These are phyloP conservation scores for Diaperis boleti DNA, from an alignment of 2,888 invertebrate genomes.

Conservation along the genomic window DNA sequence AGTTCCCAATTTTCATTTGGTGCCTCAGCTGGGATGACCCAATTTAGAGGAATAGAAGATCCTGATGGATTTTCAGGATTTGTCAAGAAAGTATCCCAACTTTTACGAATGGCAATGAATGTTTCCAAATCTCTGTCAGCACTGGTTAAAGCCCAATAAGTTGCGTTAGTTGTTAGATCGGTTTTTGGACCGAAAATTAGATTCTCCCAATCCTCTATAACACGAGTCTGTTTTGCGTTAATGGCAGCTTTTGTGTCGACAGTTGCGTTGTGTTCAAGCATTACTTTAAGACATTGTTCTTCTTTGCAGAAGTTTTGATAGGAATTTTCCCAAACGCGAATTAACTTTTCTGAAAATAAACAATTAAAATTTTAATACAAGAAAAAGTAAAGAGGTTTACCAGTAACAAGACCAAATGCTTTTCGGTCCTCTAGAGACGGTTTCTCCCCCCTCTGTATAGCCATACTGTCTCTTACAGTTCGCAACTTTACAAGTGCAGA, in stretches of 20 bases:
- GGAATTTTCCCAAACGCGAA: slow-evolving; percentile 74
- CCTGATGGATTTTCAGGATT: slow-evolving; percentile 64
- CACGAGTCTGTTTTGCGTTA: slow-evolving; percentile 64
- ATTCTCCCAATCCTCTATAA: slow-evolving; percentile 70
- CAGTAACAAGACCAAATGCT: slow-evolving; percentile 72
- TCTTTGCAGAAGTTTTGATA: slow-evolving; percentile 75
- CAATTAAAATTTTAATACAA: too few relatives aligned
- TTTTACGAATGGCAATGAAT: slow-evolving; percentile 67
- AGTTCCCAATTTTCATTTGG: slow-evolving; percentile 57
- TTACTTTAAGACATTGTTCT: slow-evolving; percentile 72
- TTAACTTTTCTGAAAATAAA: slow-evolving; percentile 69
- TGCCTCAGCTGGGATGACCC: slow-evolving; percentile 73
- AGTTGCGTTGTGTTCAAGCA: slow-evolving; percentile 67
- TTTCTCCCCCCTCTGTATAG: slow-evolving; percentile 73
- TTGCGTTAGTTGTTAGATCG: slow-evolving; percentile 51
- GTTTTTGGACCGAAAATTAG: slow-evolving; percentile 70
- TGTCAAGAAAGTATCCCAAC: slow-evolving; percentile 71
- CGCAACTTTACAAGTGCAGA: slow-evolving; percentile 75
- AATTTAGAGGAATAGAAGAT: slow-evolving; percentile 76
- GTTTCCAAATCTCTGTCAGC: slow-evolving; percentile 65
- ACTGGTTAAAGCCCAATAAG: slow-evolving; percentile 63
- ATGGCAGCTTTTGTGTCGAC: slow-evolving; percentile 65
- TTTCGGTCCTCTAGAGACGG: slow-evolving; percentile 69
- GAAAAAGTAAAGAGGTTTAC: too few relatives aligned
- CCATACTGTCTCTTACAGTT: slow-evolving; percentile 73